Base-by-base conservation (phyloP, 2,797 vertebrate species). In the Scleropages formosus region DNA sequence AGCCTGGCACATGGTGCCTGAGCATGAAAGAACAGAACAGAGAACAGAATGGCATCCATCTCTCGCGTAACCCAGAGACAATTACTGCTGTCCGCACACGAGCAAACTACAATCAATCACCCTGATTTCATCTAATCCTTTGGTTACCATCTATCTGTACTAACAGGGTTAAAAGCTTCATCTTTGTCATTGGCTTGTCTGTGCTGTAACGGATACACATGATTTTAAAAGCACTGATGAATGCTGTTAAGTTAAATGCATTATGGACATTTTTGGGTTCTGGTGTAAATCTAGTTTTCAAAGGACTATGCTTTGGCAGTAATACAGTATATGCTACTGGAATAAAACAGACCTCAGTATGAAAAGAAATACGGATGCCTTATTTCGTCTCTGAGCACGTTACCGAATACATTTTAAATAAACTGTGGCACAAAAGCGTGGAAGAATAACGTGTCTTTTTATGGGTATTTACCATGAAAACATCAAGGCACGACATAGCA, bases 11-110 rank as follows among this genome's bases (percentile, higher is more conserved):
- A 83, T 84, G 85, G 88, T 80, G 82, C 89, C 83, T 85, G 85
- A 86, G 87, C 90, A 91, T 88, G 82, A 88, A 90, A 88, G 91
- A 92, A 91, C 88, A 88, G 83, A 87, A 85, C 85, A 85, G 87
- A 89, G 91, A 92, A 90, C 88, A 88, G 84, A 87, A 85, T 85
- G 85, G 87, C 88, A 88, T 90, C 89, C 88, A 87, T 89, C 89
- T 89, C 87, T 87, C 78, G 82, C 27, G 44, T 58, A 72, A 47
- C 73, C 44, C 15, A 16, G 63, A 73, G 63, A 49, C 22, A 86
- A 88, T 75, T 76, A 80, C 83, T 83, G 79, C 84, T 75, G 49
- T 78, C 59, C 73, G 16, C 66, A 13, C 71, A 64, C 73, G 73
- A 75, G 49, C 67, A 75, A 78, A 75, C 56, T 75, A 61, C 65